Base-by-base conservation (phyloP, 2,888 invertebrate genomes). In the Uropetala carovei region DNA sequence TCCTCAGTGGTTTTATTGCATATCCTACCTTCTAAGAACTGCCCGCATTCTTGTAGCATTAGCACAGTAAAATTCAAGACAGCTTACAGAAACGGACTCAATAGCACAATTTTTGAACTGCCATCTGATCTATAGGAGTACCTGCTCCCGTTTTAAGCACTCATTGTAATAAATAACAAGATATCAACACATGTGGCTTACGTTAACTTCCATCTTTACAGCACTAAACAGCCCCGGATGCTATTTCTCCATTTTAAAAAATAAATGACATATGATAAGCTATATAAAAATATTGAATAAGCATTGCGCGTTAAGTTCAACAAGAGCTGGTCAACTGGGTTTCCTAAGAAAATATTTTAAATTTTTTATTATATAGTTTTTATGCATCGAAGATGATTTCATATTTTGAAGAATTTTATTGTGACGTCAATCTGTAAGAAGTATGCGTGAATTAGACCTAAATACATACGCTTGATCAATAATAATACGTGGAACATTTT, bases 171-270 rank as follows among this genome's bases (percentile, higher is more conserved):
- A 93, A 93, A 93, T 93, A 92, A 92, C 92, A 91, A 92, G 92
- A 92, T 91, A 93, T 93, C 93, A 93, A 93, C 93, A 93, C 93
- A 93, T 93, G 93, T 93, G 93, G 92, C 92, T 93, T 92, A 93
- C 92, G 89, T 92, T 92, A 89, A 93, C 93, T 84, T 68, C 91
- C 89, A 92, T 92, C 91, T 92, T 83, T 84, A 92, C 84, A 59
- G 92, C 57, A 83, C n/a, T 85, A 59, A 60, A 84, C 89, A 89
- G 27, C 85, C 92, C 92, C 92, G 92, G 92, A 92, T 92, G 92
- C 92, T 68, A 58, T 64, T 60, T 85, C 85, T 84, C 83, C 64
- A 92, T 85, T 85, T 85, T 92, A 92, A 57, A 82, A 82, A 92
- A 92, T 85, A 92, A 84, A 64, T 92, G 85, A 92, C 59, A 58